These are phyloP conservation scores for Propithecus perrieri DNA, from an alignment of 2,797 vertebrate genomes.

Conservation along the genomic window DNA sequence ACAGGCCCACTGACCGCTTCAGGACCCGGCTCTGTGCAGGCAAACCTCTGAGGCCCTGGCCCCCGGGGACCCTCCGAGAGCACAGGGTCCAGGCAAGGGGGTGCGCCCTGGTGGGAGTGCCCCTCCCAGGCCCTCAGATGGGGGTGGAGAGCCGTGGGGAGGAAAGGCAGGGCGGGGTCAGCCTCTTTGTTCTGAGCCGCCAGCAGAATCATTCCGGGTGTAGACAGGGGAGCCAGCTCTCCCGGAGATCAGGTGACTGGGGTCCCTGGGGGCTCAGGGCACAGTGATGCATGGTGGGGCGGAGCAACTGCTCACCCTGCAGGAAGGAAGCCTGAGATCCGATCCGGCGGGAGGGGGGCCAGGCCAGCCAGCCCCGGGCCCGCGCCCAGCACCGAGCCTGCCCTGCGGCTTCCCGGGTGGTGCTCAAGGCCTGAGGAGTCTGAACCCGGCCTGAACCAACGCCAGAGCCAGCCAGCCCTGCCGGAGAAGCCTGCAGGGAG, in stretches of 20 bases:
- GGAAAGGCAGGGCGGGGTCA: not conserved
- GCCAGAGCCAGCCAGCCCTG: not conserved
- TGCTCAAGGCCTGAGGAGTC: not conserved
- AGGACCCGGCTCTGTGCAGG: too few relatives aligned
- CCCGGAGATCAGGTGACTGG: conserved; percentile 75
- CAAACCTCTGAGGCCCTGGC: not conserved
- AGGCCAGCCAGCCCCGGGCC: not conserved
- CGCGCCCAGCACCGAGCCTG: rapidly evolving
- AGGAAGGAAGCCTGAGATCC: conserved; percentile 57
- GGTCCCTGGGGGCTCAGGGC: conserved; percentile 51
- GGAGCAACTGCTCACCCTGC: not conserved
- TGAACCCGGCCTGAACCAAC: not conserved
- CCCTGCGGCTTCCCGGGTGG: not conserved
- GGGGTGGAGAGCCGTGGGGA: not conserved
- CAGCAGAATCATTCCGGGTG: not conserved
- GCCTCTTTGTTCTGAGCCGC: conserved; percentile 70
- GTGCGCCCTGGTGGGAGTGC: not conserved
- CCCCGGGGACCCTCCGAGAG: not conserved
- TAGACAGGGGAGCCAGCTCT: conserved; percentile 62
- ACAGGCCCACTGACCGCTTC: not conserved
- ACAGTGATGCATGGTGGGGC: conserved; percentile 61
- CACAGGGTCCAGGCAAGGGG: not conserved
- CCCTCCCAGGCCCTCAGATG: too few relatives aligned
- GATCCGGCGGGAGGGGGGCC: not conserved
- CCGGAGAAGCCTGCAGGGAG: not conserved